Percentiles rank a stretch among this genome's conserved stretches.
phyloP scores from a whole-genome alignment of 53 echinoderm and acorn worm species.

The Zoroaster sp. region DNA sequence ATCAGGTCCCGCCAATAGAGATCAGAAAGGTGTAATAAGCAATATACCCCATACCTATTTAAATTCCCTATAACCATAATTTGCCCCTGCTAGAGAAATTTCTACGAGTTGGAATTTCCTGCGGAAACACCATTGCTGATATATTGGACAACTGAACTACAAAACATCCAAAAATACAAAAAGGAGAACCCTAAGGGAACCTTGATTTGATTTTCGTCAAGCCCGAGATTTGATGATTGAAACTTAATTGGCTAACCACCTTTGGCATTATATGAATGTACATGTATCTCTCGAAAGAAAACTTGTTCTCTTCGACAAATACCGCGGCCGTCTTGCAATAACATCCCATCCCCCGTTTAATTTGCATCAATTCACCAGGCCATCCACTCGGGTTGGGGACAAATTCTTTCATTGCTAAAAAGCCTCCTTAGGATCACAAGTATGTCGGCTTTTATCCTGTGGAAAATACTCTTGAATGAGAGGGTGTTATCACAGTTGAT shows the following conservation, averaged over 20 bases:
- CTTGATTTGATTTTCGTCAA: neutral
- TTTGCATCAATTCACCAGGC: neutral
- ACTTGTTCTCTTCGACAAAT: neutral
- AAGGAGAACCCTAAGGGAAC: too few relatives aligned
- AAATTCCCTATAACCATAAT: too few relatives aligned
- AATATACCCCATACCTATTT: too few relatives aligned
- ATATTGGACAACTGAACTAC: too few relatives aligned
- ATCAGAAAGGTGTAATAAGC: too few relatives aligned
- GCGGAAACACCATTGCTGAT: too few relatives aligned
- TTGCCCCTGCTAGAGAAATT: too few relatives aligned
- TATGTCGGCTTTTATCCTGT: conserved; percentile 17
- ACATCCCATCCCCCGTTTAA: neutral
- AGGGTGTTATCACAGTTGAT: conserved; percentile 2
- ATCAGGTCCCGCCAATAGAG: too few relatives aligned
- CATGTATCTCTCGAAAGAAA: neutral
- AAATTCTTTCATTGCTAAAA: neutral
- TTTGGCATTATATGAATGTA: neutral
- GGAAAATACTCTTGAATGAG: neutral
- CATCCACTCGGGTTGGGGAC: neutral
- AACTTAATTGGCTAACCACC: neutral
- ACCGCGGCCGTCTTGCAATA: neutral
- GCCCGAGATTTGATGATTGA: neutral
- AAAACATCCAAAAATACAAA: too few relatives aligned
- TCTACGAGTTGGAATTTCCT: too few relatives aligned
- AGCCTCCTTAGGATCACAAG: neutral